Percentiles rank a stretch among this genome's conserved stretches.
Evolutionary conservation across 2,113 vertebrate genomes (phyloP).

Genomic region (Carassius carassius): DNA sequence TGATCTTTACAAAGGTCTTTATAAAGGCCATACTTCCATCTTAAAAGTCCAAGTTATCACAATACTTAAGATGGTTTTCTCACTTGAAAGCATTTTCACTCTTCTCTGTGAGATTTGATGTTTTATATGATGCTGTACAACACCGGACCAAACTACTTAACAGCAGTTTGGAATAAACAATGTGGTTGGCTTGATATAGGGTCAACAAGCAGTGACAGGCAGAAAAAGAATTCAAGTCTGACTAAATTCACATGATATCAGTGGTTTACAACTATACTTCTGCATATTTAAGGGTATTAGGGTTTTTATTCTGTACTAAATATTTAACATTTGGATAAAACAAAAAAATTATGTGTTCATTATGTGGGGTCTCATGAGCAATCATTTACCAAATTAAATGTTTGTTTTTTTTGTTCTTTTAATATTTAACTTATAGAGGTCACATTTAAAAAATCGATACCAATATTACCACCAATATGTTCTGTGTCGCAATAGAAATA

Average conservation of each 20-base stretch:
- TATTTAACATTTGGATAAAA: background rate
- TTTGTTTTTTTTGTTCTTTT: too few species aligned
- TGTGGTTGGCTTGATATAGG: background rate
- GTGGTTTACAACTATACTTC: background rate
- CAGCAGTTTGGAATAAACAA: background rate
- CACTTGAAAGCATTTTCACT: background rate
- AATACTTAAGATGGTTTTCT: background rate
- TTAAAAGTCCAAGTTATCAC: slow-evolving; percentile 19
- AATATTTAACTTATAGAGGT: too few species aligned
- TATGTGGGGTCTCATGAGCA: too few species aligned
- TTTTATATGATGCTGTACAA: background rate
- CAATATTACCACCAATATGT: too few species aligned
- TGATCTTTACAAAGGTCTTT: slow-evolving; percentile 30
- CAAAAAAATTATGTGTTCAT: too few species aligned
- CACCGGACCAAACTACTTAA: background rate
- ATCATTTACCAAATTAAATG: too few species aligned
- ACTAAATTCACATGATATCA: background rate
- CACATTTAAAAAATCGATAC: too few species aligned
- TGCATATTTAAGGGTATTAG: background rate
- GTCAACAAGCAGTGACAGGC: background rate
- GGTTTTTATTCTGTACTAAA: too few species aligned
- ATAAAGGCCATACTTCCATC: slow-evolving; percentile 21
- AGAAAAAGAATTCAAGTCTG: background rate
- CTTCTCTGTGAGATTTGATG: background rate
- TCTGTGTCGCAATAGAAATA: too few species aligned